Evolutionary conservation across 2,888 invertebrate species (phyloP), one percentile per base, ranked within the genome.

Genomic region (Hemaris fuciformis): DNA sequence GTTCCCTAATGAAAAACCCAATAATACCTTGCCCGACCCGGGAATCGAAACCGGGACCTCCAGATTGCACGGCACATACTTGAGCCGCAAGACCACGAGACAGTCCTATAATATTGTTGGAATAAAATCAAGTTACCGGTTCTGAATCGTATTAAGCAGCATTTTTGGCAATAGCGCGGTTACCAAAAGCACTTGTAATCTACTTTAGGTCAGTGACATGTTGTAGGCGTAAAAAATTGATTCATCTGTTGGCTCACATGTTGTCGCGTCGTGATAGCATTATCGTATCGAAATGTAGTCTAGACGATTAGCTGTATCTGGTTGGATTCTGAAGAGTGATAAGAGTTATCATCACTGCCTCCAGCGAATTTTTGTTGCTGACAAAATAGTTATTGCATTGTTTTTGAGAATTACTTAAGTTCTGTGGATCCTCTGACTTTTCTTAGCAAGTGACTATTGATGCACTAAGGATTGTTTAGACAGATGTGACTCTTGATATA

Each of bases 251-350:
- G 15, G 27, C 15, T 15, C 27, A 46, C 31, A 61, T 43, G 46
- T 57, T 46, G 58, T 58, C 48, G 58, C 27, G 41, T 46, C 18
- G 31, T 31, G 53, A 53, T 53, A 53, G 18, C 10, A 18, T 18
- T 53, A 53, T 53, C 43, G 43, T 43, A 43, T 43, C 53, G 18
- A 8, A 3, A 38, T n/a, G 25, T 15, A 8, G 53, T 53, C 53
- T 53, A 53, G 53, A 27, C 53, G 53, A 53, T 53, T 53, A 53
- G 23, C 25, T n/a, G n/a, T n/a, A n/a, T n/a, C n/a, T n/a, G n/a
- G 48, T 15, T 25, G 15, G 8, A 3, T 18, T 27, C 31, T 8
- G 1, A 20, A 18, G 18, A 31, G 53, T 18, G 53, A 31, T 53
- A 53, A 31, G 8, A 18, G 8, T 53, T 27, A 1, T 31, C 31